Evolutionary conservation across 2,113 vertebrate genomes (phyloP).

Genomic region (Cnemophilus loriae): DNA sequence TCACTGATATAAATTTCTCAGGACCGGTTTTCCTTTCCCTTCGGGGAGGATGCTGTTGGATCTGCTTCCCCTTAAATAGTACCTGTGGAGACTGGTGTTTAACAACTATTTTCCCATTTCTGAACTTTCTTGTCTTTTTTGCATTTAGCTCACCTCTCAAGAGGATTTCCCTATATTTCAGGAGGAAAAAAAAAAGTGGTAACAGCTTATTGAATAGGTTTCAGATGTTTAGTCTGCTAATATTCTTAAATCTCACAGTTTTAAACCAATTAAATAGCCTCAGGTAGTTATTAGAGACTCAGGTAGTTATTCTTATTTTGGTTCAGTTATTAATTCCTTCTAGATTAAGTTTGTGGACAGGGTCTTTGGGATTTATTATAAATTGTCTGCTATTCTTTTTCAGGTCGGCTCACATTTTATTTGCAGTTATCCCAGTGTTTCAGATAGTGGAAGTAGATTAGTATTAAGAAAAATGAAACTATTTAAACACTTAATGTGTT

Average conservation of each 20-base stretch:
- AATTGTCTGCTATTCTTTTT: background rate
- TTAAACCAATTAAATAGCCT: background rate
- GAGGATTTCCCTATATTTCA: background rate
- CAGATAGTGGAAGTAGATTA: background rate
- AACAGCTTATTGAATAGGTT: background rate
- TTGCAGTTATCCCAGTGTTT: background rate
- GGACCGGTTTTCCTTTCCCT: background rate
- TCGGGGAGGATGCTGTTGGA: background rate
- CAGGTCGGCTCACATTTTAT: background rate
- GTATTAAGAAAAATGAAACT: background rate
- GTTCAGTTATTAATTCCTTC: background rate
- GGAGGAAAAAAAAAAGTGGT: fast-evolving
- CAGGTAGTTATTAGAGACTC: background rate
- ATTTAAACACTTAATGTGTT: background rate
- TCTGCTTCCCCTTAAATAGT: background rate
- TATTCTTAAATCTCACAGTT: background rate
- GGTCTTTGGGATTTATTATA: background rate
- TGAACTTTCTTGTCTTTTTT: background rate
- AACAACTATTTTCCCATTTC: background rate
- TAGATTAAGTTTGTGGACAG: background rate
- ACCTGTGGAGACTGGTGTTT: background rate
- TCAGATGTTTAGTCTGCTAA: background rate
- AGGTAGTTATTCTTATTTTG: background rate
- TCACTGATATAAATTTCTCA: background rate
- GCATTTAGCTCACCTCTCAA: background rate